phyloP scores from a whole-genome alignment of 2,888 invertebrate genomes.

The Tipula lateralis region DNA sequence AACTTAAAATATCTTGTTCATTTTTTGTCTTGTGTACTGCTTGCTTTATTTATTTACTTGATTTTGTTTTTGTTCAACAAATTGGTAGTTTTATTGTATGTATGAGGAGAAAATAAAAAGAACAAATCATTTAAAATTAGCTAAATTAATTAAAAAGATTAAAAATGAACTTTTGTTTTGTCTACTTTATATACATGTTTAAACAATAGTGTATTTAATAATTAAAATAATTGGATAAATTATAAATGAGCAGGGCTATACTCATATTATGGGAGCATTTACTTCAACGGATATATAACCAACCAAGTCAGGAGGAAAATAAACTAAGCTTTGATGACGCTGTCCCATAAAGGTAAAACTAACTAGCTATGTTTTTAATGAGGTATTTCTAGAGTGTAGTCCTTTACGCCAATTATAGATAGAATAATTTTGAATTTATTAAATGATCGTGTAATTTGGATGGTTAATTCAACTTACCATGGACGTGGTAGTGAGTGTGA shows the following conservation, averaged over 20 bases:
- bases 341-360: too few species aligned
- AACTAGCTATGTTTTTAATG: too few species aligned
- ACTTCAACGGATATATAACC: background rate
- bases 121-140: constrained; percentile 26
- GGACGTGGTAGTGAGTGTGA: too few species aligned
- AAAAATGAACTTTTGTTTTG: background rate
- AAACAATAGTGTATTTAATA: background rate
- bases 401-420: too few species aligned
- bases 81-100: constrained; percentile 19
- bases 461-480: too few species aligned
- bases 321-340: too few species aligned
- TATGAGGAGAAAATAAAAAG: constrained; percentile 6
- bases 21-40: background rate
- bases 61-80: constrained; percentile 3
- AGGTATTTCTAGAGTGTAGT: too few species aligned
- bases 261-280: background rate
- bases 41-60: constrained; percentile 14
- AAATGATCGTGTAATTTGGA: too few species aligned
- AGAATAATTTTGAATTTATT: too few species aligned
- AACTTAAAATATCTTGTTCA: constrained; percentile 19
- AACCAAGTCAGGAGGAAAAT: too few species aligned
- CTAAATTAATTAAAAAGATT: constrained; percentile 12
- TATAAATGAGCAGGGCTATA: background rate
- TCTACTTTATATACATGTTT: background rate
- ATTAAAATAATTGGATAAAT: background rate